Percentiles rank a stretch among this genome's conserved stretches.
phyloP scores from a whole-genome alignment of 2,888 invertebrate species.

The Lochmaea crataegi region DNA sequence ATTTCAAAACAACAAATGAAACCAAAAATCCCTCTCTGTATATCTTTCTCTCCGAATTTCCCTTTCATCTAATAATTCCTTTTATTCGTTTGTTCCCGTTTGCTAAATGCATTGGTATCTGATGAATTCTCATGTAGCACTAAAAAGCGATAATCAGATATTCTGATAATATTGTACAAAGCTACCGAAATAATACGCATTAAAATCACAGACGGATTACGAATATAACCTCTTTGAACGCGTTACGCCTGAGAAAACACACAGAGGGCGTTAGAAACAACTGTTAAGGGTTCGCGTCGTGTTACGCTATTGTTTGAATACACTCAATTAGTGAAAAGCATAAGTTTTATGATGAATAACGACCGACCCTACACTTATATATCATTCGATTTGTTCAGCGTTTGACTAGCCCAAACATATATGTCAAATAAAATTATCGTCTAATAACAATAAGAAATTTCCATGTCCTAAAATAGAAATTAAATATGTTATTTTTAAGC shows the following conservation, averaged over 20 bases:
- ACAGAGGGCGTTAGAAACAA: constrained; percentile 58
- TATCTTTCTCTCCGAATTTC: not conserved
- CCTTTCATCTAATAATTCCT: constrained; percentile 40
- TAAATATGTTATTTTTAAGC: not conserved
- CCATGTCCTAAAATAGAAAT: no score
- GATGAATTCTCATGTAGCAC: constrained; percentile 48
- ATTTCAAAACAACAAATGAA: not conserved
- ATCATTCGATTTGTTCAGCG: constrained; percentile 3
- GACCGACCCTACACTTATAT: not conserved
- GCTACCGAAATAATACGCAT: constrained; percentile 64
- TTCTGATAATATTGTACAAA: constrained; percentile 57
- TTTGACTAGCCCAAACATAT: not conserved
- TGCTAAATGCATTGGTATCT: constrained; percentile 48
- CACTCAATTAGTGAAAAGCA: constrained; percentile 63
- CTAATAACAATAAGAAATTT: no score
- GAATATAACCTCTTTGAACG: constrained; percentile 63
- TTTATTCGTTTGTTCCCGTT: constrained; percentile 45
- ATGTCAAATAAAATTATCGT: not conserved
- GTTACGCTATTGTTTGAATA: constrained; percentile 62
- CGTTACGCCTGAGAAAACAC: constrained; percentile 60
- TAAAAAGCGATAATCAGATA: constrained; percentile 62
- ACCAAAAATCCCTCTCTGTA: no score
- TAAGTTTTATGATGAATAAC: constrained; percentile 51
- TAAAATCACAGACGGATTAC: constrained; percentile 64
- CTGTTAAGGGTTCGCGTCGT: constrained; percentile 55